These are phyloP conservation scores for Periophthalmodon schlosseri DNA, from an alignment of 2,113 vertebrate species.

Conservation along the genomic window DNA sequence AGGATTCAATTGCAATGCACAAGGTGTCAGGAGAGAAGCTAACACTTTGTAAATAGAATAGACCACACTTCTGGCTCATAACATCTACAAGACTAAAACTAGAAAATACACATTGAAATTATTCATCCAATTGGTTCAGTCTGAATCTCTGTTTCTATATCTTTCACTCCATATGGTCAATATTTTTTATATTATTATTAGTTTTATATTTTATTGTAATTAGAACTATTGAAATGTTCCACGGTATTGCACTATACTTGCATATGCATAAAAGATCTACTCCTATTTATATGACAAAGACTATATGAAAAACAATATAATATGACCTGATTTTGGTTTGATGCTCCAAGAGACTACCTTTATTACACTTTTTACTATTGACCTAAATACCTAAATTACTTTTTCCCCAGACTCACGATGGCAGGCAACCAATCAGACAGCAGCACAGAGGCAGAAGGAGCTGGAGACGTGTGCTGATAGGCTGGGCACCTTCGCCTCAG, in stretches of 20 bases:
- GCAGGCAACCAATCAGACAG: conserved; percentile 86
- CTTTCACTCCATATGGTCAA: neutral
- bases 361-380: conserved; percentile 11
- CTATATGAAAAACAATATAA: neutral
- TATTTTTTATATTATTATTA: neutral
- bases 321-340: neutral
- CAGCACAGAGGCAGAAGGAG: conserved; percentile 86
- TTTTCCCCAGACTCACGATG: conserved; percentile 83
- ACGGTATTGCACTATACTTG: neutral
- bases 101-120: neutral
- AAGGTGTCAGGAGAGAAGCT: neutral
- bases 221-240: neutral
- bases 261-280: neutral
- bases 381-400: neutral
- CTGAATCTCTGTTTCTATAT: neutral
- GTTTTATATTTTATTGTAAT: neutral
- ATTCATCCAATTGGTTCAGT: neutral
- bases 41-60: neutral
- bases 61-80: neutral
- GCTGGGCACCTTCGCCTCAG: conserved; percentile 87
- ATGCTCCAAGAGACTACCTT: neutral
- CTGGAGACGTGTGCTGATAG: conserved; percentile 89
- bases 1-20: neutral
- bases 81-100: neutral
- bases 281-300: too few species aligned